These are phyloP conservation scores for Drosophila meridiana DNA, from an alignment of 2,888 invertebrate genomes.

Conservation along the genomic window DNA sequence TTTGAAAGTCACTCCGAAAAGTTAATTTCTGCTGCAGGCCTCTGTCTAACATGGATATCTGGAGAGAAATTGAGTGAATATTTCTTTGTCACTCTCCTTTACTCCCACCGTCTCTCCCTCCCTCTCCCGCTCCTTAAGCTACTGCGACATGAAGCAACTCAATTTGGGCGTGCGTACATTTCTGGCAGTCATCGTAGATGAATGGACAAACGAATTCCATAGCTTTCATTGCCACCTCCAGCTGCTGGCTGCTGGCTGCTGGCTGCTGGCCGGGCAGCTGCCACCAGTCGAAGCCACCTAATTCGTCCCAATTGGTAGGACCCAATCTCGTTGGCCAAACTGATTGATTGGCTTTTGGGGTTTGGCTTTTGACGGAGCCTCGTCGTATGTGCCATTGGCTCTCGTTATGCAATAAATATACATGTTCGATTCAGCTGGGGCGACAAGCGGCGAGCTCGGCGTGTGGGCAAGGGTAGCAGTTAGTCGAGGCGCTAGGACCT, in stretches of 20 bases:
- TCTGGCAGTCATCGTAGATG: conserved; percentile 32
- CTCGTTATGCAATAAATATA: conserved; percentile 59
- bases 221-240: conserved; percentile 14
- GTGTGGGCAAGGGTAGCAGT: neutral
- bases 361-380: conserved; percentile 37
- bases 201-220: conserved; percentile 33
- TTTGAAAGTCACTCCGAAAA: neutral
- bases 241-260: neutral
- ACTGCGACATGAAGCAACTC: conserved; percentile 12
- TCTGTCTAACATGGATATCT: neutral
- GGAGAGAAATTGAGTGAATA: neutral
- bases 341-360: conserved; percentile 51
- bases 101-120: fast-evolving
- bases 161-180: conserved; percentile 20
- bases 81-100: neutral
- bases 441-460: neutral
- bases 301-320: neutral
- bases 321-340: conserved; percentile 1
- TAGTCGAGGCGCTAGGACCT: neutral
- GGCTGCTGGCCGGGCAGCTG: neutral
- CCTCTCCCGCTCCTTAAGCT: too few relatives aligned
- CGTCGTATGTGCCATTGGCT: conserved; percentile 20
- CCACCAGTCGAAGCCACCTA: conserved; percentile 1
- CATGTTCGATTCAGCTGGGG: conserved; percentile 4
- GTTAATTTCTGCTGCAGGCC: neutral